These are phyloP conservation scores for Tonatia bakeri DNA, from an alignment of 2,113 vertebrate species.

Conservation along the genomic window DNA sequence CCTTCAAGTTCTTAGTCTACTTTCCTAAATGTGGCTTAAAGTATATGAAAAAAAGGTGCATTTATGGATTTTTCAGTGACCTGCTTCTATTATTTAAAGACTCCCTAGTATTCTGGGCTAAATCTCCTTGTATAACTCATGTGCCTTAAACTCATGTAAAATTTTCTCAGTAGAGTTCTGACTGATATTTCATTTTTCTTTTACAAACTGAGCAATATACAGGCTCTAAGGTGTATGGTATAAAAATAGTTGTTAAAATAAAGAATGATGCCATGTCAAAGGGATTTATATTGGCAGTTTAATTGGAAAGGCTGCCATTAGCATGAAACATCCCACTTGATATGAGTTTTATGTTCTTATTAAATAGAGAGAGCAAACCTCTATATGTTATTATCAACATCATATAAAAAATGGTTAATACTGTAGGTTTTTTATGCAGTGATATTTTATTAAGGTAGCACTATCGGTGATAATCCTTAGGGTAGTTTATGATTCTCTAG, in stretches of 20 bases:
- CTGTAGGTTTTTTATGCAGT: neutral
- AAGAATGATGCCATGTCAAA: slow-evolving; percentile 26
- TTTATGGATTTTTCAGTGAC: neutral
- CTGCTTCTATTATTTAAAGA: neutral
- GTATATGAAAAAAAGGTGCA: neutral
- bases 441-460: slow-evolving; percentile 16
- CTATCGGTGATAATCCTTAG: neutral
- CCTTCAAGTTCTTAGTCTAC: neutral
- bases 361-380: slow-evolving; percentile 22
- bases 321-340: slow-evolving; percentile 41
- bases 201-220: neutral
- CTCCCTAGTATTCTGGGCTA: neutral
- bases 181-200: slow-evolving; percentile 58
- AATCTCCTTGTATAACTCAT: neutral
- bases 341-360: slow-evolving; percentile 17
- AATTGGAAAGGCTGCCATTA: slow-evolving; percentile 52
- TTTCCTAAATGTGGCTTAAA: neutral
- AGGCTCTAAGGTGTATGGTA: neutral
- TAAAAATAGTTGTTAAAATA: slow-evolving; percentile 45
- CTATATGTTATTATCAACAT: neutral
- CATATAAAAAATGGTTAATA: neutral
- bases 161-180: slow-evolving; percentile 46
- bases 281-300: slow-evolving; percentile 49
- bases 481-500: neutral
- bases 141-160: neutral